These are phyloP conservation scores for Phalloptychus januarius DNA, from an alignment of 2,797 vertebrate genomes.

Conservation along the genomic window DNA sequence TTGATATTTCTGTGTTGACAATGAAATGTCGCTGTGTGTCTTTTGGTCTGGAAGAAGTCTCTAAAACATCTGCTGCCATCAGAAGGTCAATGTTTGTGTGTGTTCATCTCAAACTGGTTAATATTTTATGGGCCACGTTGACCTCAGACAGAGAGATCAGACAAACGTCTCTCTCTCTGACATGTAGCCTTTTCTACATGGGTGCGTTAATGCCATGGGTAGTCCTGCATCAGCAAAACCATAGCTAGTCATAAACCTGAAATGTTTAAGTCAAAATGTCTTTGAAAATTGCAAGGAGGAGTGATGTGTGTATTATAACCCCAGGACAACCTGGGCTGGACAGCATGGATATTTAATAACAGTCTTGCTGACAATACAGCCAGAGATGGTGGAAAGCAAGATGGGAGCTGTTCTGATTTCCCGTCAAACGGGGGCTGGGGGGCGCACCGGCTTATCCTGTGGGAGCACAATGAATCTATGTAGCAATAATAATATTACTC, in stretches of 20 bases:
- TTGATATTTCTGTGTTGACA: background rate
- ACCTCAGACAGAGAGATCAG: background rate
- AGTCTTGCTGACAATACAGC: conserved; percentile 38
- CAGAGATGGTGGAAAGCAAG: background rate
- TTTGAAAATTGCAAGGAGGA: conserved; percentile 19
- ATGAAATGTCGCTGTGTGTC: background rate
- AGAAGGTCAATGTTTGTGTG: background rate
- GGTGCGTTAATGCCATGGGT: background rate
- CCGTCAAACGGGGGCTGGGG: no score
- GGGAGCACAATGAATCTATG: no score
- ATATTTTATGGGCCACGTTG: background rate
- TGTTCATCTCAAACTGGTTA: background rate
- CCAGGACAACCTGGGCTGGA: conserved; percentile 51
- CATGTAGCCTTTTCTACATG: background rate
- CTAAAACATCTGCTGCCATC: background rate
- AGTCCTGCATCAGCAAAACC: background rate
- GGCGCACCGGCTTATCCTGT: no score
- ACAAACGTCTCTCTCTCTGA: background rate
- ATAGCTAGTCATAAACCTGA: background rate
- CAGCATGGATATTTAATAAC: conserved; percentile 69
- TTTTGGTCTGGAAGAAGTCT: background rate
- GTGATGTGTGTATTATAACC: conserved; percentile 2
- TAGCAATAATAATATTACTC: no score
- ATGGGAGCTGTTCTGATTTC: background rate
- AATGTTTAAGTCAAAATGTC: background rate